phyloP scores from a whole-genome alignment of 2,797 vertebrate genomes.

The Pteronotus mesoamericanus region DNA sequence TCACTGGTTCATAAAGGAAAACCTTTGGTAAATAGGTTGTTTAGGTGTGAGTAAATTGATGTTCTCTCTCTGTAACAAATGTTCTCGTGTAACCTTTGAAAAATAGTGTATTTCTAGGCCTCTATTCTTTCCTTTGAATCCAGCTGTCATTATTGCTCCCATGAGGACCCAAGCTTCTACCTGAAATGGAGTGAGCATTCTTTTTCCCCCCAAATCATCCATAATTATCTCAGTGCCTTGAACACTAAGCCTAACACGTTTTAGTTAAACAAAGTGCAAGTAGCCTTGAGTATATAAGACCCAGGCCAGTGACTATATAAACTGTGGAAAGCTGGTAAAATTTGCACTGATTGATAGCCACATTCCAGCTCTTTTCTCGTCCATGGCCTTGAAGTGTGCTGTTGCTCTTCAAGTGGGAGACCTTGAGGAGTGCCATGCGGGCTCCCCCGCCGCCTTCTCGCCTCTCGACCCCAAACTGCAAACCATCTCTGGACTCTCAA shows the following conservation, averaged over 20 bases:
- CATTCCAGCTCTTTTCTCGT: background rate
- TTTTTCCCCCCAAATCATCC: conserved; percentile 34
- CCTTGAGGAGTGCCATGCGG: background rate
- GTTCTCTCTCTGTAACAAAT: conserved; percentile 55
- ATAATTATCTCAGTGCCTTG: conserved; percentile 55
- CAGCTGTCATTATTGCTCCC: conserved; percentile 40
- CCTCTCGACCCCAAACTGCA: background rate
- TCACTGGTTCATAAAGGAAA: conserved; percentile 71
- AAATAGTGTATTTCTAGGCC: conserved; percentile 50
- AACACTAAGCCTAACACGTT: background rate
- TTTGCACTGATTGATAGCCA: background rate
- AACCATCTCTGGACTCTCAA: background rate
- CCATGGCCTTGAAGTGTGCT: background rate
- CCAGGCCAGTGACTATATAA: background rate
- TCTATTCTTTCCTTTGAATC: conserved; percentile 45
- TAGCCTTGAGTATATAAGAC: conserved; percentile 33
- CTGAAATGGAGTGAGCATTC: conserved; percentile 19
- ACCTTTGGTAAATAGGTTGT: conserved; percentile 71
- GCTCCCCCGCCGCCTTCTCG: background rate
- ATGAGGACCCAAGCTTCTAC: conserved; percentile 33
- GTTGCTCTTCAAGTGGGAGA: background rate
- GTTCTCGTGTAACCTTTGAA: conserved; percentile 64
- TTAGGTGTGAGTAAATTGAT: conserved; percentile 72
- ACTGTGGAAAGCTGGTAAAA: background rate
- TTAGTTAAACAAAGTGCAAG: conserved; percentile 53